A percentile compares a stretch with the other conserved stretches of the same genome.
Evolutionary conservation across 2,113 vertebrate genomes (phyloP).

Genomic region (Brachionichthys hirsutus): DNA sequence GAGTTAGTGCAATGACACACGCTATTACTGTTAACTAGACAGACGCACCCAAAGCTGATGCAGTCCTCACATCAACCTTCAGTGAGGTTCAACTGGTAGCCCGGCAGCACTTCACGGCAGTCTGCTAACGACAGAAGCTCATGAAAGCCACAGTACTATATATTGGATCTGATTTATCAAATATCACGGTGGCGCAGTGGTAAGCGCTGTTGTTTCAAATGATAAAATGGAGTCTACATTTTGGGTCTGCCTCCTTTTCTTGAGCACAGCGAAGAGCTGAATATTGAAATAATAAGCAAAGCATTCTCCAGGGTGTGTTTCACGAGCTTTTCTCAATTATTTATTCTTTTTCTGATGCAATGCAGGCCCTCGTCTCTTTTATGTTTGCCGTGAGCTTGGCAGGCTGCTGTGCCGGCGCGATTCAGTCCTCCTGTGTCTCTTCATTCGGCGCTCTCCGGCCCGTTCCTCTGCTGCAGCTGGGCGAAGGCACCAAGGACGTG

Average conservation of each 20-base stretch:
- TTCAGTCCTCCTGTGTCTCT: constrained; percentile 57
- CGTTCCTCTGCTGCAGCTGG: constrained; percentile 55
- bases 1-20: constrained; percentile 59
- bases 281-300: constrained; percentile 35
- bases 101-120: constrained; percentile 1
- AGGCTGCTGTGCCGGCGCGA: constrained; percentile 59
- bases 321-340: constrained; percentile 38
- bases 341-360: constrained; percentile 46
- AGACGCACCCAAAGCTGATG: constrained; percentile 33
- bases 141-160: too few species aligned
- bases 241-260: neutral
- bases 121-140: too few species aligned
- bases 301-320: neutral
- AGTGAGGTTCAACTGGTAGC: constrained; percentile 2
- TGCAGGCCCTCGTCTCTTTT: constrained; percentile 50
- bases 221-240: neutral
- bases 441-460: constrained; percentile 49
- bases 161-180: too few species aligned
- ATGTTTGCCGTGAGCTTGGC: constrained; percentile 44
- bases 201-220: too few species aligned
- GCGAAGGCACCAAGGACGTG: constrained; percentile 49
- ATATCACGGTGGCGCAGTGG: too few species aligned
- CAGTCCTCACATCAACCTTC: constrained; percentile 15
- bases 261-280: constrained; percentile 16
- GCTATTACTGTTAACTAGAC: constrained; percentile 47